A percentile compares a stretch with the other conserved stretches of the same genome.
These are phyloP conservation scores for Hipposideros larvatus DNA, from an alignment of 2,797 vertebrate genomes.

Conservation along the genomic window DNA sequence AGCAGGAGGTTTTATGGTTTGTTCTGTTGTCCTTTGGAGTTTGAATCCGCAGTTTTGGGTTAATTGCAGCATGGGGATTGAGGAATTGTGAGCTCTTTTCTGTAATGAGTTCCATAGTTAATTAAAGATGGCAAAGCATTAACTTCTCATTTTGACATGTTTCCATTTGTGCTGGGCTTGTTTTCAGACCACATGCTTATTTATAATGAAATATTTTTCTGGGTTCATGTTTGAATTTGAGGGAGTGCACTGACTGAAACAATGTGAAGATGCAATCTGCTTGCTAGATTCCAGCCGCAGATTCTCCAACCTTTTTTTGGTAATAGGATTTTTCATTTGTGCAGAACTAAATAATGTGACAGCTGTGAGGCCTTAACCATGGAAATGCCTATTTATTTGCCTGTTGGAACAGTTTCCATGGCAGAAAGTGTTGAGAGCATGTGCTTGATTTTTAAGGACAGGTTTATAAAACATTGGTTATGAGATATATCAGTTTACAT, in stretches of 20 bases:
- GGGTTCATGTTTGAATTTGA: neutral
- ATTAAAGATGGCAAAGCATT: slow-evolving; percentile 25
- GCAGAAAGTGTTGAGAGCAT: slow-evolving; percentile 42
- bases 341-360: slow-evolving; percentile 64
- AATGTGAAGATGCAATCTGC: neutral
- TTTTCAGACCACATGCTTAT: slow-evolving; percentile 32
- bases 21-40: slow-evolving; percentile 17
- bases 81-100: neutral
- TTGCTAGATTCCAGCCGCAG: slow-evolving; percentile 13
- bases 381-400: slow-evolving; percentile 64
- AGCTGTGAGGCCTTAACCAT: slow-evolving; percentile 45
- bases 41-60: slow-evolving; percentile 16
- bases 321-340: slow-evolving; percentile 59
- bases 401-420: slow-evolving; percentile 46
- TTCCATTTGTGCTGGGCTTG: slow-evolving; percentile 8
- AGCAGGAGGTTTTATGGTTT: neutral
- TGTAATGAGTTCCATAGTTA: slow-evolving; percentile 24
- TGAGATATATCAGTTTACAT: slow-evolving; percentile 57
- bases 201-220: slow-evolving; percentile 40
- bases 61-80: neutral
- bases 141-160: slow-evolving; percentile 39
- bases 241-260: neutral
- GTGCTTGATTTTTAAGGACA: slow-evolving; percentile 69
- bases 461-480: slow-evolving; percentile 63
- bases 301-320: slow-evolving; percentile 7